A percentile compares a stretch with the other conserved stretches of the same genome.
These are phyloP conservation scores for Hyperopisus bebe DNA, from an alignment of 2,113 vertebrate genomes.

Conservation along the genomic window DNA sequence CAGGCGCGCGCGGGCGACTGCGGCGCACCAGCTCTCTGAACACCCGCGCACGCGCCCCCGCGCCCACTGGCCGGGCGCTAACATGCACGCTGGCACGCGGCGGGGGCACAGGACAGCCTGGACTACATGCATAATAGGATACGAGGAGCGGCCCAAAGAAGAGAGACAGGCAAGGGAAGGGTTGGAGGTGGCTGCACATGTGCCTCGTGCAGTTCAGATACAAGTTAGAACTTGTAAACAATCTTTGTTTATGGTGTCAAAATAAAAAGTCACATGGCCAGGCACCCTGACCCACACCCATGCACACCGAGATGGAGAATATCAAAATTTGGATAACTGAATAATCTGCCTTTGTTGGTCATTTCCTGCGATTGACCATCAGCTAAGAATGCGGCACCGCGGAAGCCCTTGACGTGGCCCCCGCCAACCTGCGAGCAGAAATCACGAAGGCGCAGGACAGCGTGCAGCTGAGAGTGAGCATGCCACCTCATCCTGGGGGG, in stretches of 20 bases:
- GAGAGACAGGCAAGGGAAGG: conserved; percentile 17
- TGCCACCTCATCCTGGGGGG: neutral
- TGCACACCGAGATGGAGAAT: neutral
- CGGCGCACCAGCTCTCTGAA: conserved; percentile 8
- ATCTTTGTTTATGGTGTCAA: neutral
- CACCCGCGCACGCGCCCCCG: neutral
- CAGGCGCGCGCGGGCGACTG: conserved; percentile 19
- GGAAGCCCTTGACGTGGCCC: neutral
- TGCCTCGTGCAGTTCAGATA: neutral
- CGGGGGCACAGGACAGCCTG: neutral
- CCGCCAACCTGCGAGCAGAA: conserved; percentile 17
- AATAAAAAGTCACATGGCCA: neutral
- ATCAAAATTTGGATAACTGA: neutral
- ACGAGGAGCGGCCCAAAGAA: neutral
- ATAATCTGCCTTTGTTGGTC: neutral
- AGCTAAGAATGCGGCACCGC: neutral
- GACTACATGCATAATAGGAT: neutral
- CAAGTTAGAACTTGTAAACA: conserved; percentile 17
- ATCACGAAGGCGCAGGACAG: conserved; percentile 5
- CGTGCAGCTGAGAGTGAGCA: neutral
- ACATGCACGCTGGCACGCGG: neutral
- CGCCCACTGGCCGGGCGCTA: neutral
- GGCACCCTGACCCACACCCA: neutral
- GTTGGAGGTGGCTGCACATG: neutral
- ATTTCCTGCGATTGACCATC: neutral